A percentile compares a stretch with the other conserved stretches of the same genome.
Conservation (phyloP, 2,888 invertebrate species). For the Caenorhabditis sp. region DNA sequence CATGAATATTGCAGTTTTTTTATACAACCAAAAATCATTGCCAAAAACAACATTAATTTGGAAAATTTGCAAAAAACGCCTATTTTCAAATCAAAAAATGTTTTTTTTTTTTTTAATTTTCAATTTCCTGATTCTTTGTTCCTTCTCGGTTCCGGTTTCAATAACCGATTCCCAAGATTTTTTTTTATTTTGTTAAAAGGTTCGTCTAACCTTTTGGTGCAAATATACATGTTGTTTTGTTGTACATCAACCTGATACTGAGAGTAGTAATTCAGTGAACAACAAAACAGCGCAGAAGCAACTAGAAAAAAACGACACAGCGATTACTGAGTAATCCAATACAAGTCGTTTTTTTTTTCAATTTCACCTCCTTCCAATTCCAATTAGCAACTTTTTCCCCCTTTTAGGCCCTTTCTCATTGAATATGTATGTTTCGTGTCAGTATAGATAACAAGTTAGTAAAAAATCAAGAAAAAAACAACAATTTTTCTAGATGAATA, state of each 20-base stretch:
- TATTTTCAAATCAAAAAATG: too few relatives aligned
- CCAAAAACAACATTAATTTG: too few relatives aligned
- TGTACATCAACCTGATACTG: not conserved
- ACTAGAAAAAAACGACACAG: too few relatives aligned
- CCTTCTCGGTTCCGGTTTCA: too few relatives aligned
- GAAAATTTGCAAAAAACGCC: too few relatives aligned
- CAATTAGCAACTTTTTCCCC: not conserved
- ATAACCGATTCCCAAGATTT: too few relatives aligned
- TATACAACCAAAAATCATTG: too few relatives aligned
- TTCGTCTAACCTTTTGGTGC: not conserved
- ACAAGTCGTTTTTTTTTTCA: conserved; percentile 24
- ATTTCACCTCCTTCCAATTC: conserved; percentile 23
- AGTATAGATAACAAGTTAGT: not conserved
- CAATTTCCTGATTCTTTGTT: too few relatives aligned
- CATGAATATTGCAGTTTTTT: too few relatives aligned
- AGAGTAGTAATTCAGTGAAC: not conserved
- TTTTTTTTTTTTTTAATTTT: too few relatives aligned
- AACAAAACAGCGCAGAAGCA: too few relatives aligned
- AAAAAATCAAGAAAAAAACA: not conserved
- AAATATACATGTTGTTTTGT: not conserved
- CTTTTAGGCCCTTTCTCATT: not conserved
- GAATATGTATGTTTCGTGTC: not conserved
- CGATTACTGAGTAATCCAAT: conserved; percentile 29
- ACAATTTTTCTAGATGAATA: not conserved
- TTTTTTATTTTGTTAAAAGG: not conserved